Evolutionary conservation across 2,888 invertebrate species (phyloP).

Genomic region (Tridacna crocea): DNA sequence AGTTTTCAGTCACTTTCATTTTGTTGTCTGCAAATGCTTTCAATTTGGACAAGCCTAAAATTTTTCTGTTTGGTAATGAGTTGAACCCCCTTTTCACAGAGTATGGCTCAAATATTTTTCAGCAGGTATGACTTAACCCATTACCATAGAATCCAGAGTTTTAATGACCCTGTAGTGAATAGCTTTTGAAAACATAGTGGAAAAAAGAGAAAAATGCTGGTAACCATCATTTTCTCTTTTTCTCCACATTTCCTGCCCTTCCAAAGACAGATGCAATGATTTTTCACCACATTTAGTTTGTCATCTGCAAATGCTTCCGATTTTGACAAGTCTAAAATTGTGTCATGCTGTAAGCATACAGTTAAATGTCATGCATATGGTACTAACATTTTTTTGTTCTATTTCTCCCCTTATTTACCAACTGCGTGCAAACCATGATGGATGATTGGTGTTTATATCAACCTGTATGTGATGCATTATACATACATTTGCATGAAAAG

Average conservation of each 20-base stretch:
- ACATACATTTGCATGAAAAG: slow-evolving; percentile 31
- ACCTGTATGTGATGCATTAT: slow-evolving; percentile 33
- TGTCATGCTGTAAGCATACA: background rate
- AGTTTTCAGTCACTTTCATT: no score
- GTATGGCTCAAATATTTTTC: no score
- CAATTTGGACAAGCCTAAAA: no score
- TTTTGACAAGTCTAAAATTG: no score
- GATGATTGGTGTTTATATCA: slow-evolving; percentile 21
- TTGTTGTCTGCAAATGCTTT: no score
- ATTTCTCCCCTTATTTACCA: background rate
- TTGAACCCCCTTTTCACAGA: no score
- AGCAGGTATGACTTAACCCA: no score
- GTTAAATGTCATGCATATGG: background rate
- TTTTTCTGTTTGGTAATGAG: no score
- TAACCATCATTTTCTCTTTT: background rate
- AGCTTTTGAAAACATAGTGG: background rate
- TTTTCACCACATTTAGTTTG: no score
- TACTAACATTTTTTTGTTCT: slow-evolving; percentile 5
- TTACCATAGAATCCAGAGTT: no score
- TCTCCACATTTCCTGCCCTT: background rate
- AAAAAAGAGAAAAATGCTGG: background rate
- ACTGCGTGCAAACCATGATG: slow-evolving; percentile 11
- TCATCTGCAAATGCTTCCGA: no score
- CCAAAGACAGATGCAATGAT: no score
- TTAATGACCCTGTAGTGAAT: background rate